Conservation (phyloP, 2,888 invertebrate genomes). For the Chymomyza procnemis region DNA sequence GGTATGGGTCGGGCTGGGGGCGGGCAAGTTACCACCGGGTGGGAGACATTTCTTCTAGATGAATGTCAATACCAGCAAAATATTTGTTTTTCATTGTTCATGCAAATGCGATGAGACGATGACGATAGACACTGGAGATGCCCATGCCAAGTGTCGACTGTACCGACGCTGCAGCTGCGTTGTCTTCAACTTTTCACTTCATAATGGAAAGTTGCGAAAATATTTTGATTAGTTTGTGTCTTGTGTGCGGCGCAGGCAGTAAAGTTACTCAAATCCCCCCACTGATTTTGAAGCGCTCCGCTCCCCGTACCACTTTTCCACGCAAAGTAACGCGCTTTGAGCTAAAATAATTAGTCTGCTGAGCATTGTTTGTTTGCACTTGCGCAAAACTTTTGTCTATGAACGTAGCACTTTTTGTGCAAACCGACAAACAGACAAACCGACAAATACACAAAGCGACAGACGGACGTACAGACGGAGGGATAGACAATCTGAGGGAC, state of each 20-base stretch:
- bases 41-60: constrained; percentile 30
- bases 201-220: constrained; percentile 74
- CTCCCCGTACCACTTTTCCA: neutral
- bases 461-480: too few species aligned
- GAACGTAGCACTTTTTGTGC: constrained; percentile 50
- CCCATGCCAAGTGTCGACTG: neutral
- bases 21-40: neutral
- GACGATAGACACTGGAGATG: constrained; percentile 25
- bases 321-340: constrained; percentile 6
- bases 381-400: constrained; percentile 56
- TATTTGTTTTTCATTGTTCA: constrained; percentile 73
- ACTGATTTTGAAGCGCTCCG: neutral
- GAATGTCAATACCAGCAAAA: constrained; percentile 72
- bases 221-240: constrained; percentile 69
- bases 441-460: neutral
- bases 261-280: constrained; percentile 1
- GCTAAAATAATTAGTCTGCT: constrained; percentile 71
- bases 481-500: neutral
- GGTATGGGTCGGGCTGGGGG: constrained; percentile 8
- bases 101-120: constrained; percentile 67
- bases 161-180: constrained; percentile 21
- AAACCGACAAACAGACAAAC: neutral
- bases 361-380: constrained; percentile 71
- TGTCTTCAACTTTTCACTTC: constrained; percentile 72
- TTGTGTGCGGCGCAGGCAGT: constrained; percentile 20